Base-by-base conservation (phyloP, 2,888 invertebrate genomes). In the Pseudococcus longispinus region DNA sequence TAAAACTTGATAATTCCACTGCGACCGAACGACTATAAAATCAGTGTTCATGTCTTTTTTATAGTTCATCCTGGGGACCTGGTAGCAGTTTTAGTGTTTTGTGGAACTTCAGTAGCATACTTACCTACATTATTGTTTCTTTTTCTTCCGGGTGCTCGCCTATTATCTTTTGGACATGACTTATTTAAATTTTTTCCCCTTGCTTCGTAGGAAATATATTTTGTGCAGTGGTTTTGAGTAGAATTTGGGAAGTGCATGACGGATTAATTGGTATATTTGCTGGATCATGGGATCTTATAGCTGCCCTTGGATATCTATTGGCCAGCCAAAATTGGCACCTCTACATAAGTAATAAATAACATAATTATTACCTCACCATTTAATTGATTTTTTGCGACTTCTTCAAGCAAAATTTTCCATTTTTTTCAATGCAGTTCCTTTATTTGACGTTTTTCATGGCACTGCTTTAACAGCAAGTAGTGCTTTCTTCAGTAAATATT, bases 261-360 rank as follows among this genome's bases (percentile, higher is more conserved):
- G 88, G 88, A 20, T 85, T 89, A 83, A 88, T 89, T 60, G 89
- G 89, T 46, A 85, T 87, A 2, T 87, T 89, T 26, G 89, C 89
- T 0, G 88, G 88, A 20, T 74, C 60, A 9, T 88, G 88, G 13
- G 86, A 88, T 20, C 87, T 88, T 15, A 11, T 88, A 0, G 87
- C 88, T 0, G 87, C 88, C 4, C 4, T 87, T 1, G 88, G 88
- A 84, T 88, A 88, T 51, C 87, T 87, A 15, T 87, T 88, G 0
- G 88, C 82, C 11, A 32, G 37, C 4, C 29, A 87, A 60, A 60
- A 87, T 4, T 89, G 82, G 82, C 44, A 82, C 23, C 42, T 82
- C 13, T 82, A 20, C 13, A 11, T 82, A 8, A 6, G 82, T 82
- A 46, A 15, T 15, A 2, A 20, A 1, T 37, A 32, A 42, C 20